A percentile compares a stretch with the other conserved stretches of the same genome.
These are phyloP conservation scores for Lophura nycthemera DNA, from an alignment of 2,113 vertebrate species.

Conservation along the genomic window DNA sequence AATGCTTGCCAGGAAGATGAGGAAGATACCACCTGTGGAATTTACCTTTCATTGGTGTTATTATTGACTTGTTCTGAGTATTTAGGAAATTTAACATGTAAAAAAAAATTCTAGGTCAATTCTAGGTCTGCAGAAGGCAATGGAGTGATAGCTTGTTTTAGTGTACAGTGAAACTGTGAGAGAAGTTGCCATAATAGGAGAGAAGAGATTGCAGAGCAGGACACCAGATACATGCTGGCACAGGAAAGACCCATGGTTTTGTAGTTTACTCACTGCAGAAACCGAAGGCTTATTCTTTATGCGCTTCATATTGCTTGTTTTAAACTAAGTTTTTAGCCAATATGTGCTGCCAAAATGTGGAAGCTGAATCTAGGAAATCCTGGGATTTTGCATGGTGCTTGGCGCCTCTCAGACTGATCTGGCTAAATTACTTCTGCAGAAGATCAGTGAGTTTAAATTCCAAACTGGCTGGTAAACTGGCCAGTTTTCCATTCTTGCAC, in stretches of 20 bases:
- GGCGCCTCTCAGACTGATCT: neutral
- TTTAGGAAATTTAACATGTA: neutral
- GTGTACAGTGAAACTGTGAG: neutral
- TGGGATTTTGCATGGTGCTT: neutral
- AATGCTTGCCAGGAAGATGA: neutral
- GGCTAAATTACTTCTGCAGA: neutral
- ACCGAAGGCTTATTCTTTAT: neutral
- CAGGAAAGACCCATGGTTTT: neutral
- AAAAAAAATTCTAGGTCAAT: no score
- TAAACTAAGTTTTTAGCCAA: neutral
- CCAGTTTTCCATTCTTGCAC: neutral
- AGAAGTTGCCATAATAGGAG: neutral
- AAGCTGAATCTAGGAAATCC: neutral
- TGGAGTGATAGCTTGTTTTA: accelerated
- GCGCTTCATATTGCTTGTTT: neutral
- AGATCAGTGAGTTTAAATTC: neutral
- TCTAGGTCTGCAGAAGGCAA: neutral
- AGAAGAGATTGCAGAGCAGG: neutral
- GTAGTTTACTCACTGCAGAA: neutral
- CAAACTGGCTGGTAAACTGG: neutral
- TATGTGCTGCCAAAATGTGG: neutral
- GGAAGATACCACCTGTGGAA: neutral
- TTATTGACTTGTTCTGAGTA: neutral
- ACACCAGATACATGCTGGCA: neutral
- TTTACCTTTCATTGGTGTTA: neutral